These are phyloP conservation scores for Alexandromys fortis DNA, from an alignment of 2,113 vertebrate species.

Conservation along the genomic window DNA sequence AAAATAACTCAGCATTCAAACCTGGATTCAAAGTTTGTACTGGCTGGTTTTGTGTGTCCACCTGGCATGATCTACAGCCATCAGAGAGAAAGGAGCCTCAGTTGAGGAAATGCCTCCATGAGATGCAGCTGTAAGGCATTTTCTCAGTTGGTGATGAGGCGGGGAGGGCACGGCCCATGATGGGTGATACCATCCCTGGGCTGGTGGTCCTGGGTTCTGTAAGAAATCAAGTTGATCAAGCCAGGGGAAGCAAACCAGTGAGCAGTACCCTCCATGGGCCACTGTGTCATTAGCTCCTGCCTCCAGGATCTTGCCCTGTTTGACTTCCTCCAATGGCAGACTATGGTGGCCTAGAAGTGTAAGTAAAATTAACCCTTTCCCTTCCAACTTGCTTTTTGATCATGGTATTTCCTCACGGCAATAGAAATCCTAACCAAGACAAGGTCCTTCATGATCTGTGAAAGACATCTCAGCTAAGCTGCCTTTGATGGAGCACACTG, in stretches of 20 bases:
- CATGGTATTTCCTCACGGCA: neutral
- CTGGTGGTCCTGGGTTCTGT: neutral
- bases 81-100: neutral
- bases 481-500: neutral
- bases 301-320: neutral
- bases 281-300: neutral
- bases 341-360: neutral
- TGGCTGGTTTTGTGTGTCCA: neutral
- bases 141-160: neutral
- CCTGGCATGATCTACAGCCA: neutral
- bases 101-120: neutral
- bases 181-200: neutral
- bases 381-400: neutral
- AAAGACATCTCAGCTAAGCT: neutral
- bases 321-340: neutral
- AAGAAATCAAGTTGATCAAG: neutral
- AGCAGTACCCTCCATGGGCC: neutral
- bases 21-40: neutral
- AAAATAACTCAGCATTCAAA: neutral
- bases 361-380: neutral
- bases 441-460: neutral
- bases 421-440: neutral
- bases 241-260: neutral
- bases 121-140: neutral
- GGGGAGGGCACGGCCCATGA: neutral